These are phyloP conservation scores for Acanthacorydalis orientalis DNA, from an alignment of 2,888 invertebrate species.

Conservation along the genomic window DNA sequence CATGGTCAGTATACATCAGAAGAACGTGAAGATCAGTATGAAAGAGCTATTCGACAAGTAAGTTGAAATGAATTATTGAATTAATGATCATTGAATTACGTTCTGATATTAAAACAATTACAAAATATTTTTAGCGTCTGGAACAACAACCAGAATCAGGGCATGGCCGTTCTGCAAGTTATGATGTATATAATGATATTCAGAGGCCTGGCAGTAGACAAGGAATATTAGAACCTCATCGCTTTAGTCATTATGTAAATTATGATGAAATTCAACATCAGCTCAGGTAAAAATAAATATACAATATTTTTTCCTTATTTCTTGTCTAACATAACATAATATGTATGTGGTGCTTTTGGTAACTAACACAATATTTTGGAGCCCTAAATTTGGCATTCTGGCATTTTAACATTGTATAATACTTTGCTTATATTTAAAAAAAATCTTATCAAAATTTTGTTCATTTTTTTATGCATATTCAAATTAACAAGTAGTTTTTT, in stretches of 20 bases:
- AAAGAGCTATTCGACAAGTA: constrained; percentile 25
- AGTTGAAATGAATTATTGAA: constrained; percentile 5
- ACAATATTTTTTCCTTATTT: background rate
- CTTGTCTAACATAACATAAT: background rate
- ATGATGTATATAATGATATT: constrained; percentile 26
- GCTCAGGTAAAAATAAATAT: constrained; percentile 42
- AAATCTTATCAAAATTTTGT: too few species aligned
- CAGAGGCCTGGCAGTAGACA: constrained; percentile 35
- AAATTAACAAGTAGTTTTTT: too few species aligned
- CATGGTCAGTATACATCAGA: constrained; percentile 40
- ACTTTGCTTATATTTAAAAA: too few species aligned
- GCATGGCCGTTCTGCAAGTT: constrained; percentile 12
- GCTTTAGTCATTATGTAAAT: constrained; percentile 61
- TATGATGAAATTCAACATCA: constrained; percentile 75
- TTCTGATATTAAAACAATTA: background rate
- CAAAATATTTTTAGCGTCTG: constrained; percentile 13
- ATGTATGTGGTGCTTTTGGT: background rate
- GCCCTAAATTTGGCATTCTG: constrained; percentile 6
- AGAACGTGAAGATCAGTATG: constrained; percentile 31
- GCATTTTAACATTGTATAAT: background rate
- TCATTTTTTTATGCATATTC: too few species aligned
- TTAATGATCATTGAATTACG: background rate
- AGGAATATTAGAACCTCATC: constrained; percentile 33
- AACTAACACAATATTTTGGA: constrained; percentile 3
- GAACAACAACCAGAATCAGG: constrained; percentile 12